A percentile compares a stretch with the other conserved stretches of the same genome.
Evolutionary conservation across 2,888 invertebrate genomes (phyloP).

Genomic region (Pelosia muscerda): DNA sequence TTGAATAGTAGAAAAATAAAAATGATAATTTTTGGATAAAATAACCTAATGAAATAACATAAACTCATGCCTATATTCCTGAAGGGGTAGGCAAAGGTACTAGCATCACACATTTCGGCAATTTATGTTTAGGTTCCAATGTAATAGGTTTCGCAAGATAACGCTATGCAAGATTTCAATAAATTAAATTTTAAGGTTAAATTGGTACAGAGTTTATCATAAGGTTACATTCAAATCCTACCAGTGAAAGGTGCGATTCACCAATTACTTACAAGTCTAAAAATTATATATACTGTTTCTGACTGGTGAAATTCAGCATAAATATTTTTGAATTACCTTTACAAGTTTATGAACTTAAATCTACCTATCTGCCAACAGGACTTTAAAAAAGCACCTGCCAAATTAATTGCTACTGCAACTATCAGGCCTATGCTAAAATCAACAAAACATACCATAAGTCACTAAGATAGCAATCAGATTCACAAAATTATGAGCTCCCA

Average conservation of each 20-base stretch:
- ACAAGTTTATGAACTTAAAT: neutral
- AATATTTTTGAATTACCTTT: neutral
- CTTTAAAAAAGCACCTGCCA: conserved; percentile 4
- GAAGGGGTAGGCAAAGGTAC: no score
- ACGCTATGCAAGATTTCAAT: no score
- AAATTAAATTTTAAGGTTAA: no score
- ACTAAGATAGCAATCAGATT: conserved; percentile 7
- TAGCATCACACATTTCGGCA: no score
- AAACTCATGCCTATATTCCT: no score
- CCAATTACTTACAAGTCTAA: no score
- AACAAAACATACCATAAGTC: conserved; percentile 7
- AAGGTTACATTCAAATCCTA: no score
- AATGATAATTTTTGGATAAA: neutral
- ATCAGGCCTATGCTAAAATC: conserved; percentile 5
- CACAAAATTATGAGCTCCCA: conserved; percentile 6
- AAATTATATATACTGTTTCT: neutral
- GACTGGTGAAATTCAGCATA: no score
- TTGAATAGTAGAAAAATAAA: neutral
- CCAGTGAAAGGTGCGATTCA: no score
- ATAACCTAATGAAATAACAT: neutral
- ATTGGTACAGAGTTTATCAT: no score
- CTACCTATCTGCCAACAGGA: neutral
- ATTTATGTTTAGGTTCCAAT: no score
- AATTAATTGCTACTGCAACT: conserved; percentile 7
- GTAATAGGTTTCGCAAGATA: no score